phyloP scores from a whole-genome alignment of 2,113 vertebrate genomes.

The Oenanthe melanoleuca region DNA sequence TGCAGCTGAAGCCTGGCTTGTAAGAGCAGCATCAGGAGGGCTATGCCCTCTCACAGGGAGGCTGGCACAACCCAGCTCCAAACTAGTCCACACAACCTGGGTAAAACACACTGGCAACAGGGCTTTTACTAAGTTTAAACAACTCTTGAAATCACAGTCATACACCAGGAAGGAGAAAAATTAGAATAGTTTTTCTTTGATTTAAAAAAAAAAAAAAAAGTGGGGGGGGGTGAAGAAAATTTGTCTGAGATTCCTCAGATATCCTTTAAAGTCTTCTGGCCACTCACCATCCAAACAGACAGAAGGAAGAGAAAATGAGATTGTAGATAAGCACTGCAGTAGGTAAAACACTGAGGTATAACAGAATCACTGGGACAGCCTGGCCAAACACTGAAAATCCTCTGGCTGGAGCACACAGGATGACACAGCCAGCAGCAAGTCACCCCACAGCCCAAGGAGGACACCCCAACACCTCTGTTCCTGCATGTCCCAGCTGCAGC shows the following conservation, averaged over 20 bases:
- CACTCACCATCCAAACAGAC: background rate
- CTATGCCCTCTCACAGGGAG: background rate
- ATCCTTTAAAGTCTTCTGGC: background rate
- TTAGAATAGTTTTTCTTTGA: background rate
- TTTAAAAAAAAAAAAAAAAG: background rate
- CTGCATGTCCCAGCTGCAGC: background rate
- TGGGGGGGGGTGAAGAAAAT: background rate
- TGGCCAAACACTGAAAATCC: background rate
- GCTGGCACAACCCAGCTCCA: background rate
- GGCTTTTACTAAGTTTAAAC: background rate
- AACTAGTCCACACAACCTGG: background rate
- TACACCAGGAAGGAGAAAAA: background rate
- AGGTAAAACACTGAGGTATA: background rate
- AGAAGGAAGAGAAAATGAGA: background rate
- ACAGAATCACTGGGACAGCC: background rate
- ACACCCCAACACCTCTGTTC: background rate
- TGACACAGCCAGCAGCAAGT: background rate
- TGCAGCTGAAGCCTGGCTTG: background rate
- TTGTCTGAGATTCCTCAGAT: background rate
- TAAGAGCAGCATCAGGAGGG: background rate
- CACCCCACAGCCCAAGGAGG: background rate
- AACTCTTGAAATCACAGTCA: background rate
- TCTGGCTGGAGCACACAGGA: background rate
- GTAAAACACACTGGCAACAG: background rate
- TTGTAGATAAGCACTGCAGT: rapidly evolving